Evolutionary conservation across 2,113 vertebrate genomes (phyloP).

Genomic region (Platycercus adscitus): DNA sequence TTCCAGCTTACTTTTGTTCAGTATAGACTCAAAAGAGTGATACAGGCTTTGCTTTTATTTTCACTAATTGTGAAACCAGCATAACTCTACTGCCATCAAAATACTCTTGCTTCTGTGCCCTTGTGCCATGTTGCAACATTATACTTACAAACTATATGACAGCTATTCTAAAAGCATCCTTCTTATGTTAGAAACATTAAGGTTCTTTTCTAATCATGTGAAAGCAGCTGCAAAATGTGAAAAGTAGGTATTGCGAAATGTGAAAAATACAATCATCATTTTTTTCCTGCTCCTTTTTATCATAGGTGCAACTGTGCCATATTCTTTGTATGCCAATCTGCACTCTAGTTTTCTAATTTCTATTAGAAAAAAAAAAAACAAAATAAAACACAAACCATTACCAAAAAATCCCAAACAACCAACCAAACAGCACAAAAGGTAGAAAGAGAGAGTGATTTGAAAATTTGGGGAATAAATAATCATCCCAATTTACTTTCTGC

Average conservation of each 20-base stretch:
- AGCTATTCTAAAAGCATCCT: not conserved
- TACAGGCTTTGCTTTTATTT: not conserved
- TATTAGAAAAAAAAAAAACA: not conserved
- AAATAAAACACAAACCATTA: not conserved
- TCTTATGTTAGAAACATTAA: not conserved
- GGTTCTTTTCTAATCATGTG: not conserved
- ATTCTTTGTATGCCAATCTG: not conserved
- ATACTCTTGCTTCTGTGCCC: not conserved
- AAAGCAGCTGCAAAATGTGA: not conserved
- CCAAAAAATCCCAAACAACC: not conserved
- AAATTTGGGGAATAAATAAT: not conserved
- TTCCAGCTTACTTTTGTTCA: not conserved
- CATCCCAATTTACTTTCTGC: not conserved
- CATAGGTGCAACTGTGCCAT: not conserved
- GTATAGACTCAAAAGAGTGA: not conserved
- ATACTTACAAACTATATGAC: not conserved
- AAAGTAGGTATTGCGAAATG: not conserved
- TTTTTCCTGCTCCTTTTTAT: not conserved
- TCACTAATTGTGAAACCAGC: not conserved
- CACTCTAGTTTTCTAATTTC: not conserved
- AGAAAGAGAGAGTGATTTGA: not conserved
- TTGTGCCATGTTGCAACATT: not conserved
- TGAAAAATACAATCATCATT: not conserved
- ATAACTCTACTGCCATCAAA: not conserved
- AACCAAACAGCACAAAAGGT: not conserved